Base-by-base conservation (phyloP, 2,113 vertebrate genomes). In the Tapirus terrestris region DNA sequence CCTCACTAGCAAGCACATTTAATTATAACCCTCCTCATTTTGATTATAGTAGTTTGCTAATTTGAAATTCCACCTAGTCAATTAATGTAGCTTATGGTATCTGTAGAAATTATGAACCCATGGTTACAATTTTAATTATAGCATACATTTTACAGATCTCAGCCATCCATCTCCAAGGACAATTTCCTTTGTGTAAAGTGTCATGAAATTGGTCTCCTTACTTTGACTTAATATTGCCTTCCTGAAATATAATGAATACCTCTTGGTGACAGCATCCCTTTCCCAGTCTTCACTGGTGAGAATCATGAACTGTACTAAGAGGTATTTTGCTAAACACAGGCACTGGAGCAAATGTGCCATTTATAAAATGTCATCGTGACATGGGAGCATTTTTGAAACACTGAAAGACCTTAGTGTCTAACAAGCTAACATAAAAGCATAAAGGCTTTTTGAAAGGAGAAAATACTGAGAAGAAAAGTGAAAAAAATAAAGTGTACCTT, bases 21-120 rank as follows among this genome's bases (percentile, higher is more conserved):
- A 91, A 97, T 96, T 91, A 82, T 81, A 97, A 81, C 25, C 43
- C 6, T 95, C 45, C 43, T 91, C 51, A 45, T 76, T 81, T 93
- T 89, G 61, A 95, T 96, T 72, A 89, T 39, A 85, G 67, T 91
- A 36, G 60, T 96, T 93, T 60, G 81, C 13, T 96, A 72, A 96
- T 95, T 95, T 93, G 72, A 96, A 97, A 65, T 97, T 91, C 92
- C 31, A 65, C 92, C 89, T 97, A 63, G 25, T 93, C 90, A 93
- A 92, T 89, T 82, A 91, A 84, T 80, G 33, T 77, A 77, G 65
- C 60, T 89, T 95, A 33, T 96, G 60, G 7, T 81, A 39, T 91
- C 82, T 82, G 65, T 76, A 65, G 51, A 76, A 97, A 91, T 86
- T 72, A 91, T 67, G 93, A 82, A 81, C 45, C 60, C 33, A 2